These are phyloP conservation scores for Sebastes kiyomatsui DNA, from an alignment of 2,797 vertebrate genomes.

Conservation along the genomic window DNA sequence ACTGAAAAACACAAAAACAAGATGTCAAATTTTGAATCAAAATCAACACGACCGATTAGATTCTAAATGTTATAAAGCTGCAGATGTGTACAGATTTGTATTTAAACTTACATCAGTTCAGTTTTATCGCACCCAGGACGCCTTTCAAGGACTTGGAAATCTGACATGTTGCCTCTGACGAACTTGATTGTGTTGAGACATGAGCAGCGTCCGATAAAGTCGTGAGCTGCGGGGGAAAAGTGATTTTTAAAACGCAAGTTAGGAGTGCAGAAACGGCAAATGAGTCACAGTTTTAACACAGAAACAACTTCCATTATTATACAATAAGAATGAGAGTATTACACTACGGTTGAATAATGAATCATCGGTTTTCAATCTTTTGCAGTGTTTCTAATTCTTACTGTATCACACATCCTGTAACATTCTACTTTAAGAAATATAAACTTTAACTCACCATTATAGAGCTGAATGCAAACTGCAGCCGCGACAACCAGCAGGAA, in stretches of 20 bases:
- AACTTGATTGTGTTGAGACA: slow-evolving; percentile 33
- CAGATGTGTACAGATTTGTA: accelerated
- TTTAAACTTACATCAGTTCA: slow-evolving; percentile 79
- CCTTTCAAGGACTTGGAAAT: slow-evolving; percentile 69
- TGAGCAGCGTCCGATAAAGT: slow-evolving; percentile 47
- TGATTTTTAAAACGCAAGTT: not conserved
- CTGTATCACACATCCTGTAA: not conserved
- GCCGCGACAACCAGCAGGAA: slow-evolving; percentile 46
- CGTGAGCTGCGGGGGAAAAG: slow-evolving; percentile 43
- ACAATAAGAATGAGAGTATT: not conserved
- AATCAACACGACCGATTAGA: accelerated
- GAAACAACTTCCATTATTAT: not conserved
- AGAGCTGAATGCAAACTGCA: slow-evolving; percentile 58
- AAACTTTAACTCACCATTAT: slow-evolving; percentile 58
- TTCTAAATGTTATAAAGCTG: not conserved
- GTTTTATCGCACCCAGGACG: slow-evolving; percentile 56
- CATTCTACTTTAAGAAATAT: not conserved
- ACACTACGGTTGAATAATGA: not conserved
- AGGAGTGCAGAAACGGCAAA: not conserved
- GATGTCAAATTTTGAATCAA: not conserved
- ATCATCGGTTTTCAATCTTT: not conserved
- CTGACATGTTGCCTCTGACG: slow-evolving; percentile 45
- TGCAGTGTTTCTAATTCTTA: not conserved
- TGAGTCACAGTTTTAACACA: not conserved
- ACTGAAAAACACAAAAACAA: slow-evolving; percentile 56